phyloP scores from a whole-genome alignment of 2,797 vertebrate genomes.

The Aphelocoma californica region DNA sequence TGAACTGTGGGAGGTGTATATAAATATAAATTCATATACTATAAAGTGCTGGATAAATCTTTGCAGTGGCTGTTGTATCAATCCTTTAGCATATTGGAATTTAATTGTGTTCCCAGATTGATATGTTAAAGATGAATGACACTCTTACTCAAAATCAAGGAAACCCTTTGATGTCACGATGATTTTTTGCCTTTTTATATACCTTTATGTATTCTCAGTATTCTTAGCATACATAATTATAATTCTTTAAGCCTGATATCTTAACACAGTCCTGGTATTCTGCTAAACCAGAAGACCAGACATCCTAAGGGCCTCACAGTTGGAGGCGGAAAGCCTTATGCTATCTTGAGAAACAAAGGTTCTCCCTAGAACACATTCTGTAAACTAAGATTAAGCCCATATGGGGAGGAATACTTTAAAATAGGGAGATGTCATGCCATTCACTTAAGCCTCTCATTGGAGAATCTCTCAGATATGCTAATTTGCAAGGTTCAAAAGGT shows the following conservation, averaged over 20 bases:
- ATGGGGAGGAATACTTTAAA: not conserved
- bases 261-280: not conserved
- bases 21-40: not conserved
- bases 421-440: not conserved
- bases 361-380: not conserved
- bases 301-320: no score
- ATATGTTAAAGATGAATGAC: conserved; percentile 28
- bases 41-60: not conserved
- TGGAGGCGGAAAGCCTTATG: not conserved
- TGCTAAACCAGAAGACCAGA: not conserved
- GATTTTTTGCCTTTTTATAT: not conserved
- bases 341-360: not conserved
- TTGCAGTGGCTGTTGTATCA: not conserved
- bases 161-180: not conserved
- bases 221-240: not conserved
- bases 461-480: not conserved
- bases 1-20: not conserved
- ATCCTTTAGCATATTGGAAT: conserved; percentile 25
- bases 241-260: not conserved
- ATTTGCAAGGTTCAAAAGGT: not conserved
- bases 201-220: not conserved
- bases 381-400: not conserved
- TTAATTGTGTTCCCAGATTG: conserved; percentile 17
- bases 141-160: conserved; percentile 13
- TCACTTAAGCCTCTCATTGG: not conserved